Evolutionary conservation across 2,888 invertebrate species (phyloP).

Genomic region (Hydraecia micacea): DNA sequence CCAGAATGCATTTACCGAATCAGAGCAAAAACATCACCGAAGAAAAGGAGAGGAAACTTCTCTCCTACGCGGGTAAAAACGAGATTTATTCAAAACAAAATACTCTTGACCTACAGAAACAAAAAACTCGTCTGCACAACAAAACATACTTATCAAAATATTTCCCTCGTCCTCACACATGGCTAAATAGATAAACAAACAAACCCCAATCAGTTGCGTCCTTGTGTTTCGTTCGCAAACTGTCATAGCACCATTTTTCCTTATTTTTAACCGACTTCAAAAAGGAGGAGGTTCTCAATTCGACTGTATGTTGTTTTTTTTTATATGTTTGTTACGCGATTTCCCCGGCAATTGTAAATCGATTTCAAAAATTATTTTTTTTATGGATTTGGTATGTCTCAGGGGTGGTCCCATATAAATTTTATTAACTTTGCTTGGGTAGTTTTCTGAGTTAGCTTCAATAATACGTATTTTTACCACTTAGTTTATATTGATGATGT

Average conservation of each 20-base stretch:
- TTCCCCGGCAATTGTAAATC: too few species aligned
- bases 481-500: too few species aligned
- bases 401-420: too few species aligned
- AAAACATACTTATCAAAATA: constrained; percentile 39
- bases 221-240: constrained; percentile 40
- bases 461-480: too few species aligned
- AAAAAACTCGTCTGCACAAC: constrained; percentile 35
- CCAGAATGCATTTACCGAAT: not conserved
- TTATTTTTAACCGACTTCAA: constrained; percentile 14
- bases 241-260: constrained; percentile 47
- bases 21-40: not conserved
- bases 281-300: too few species aligned
- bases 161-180: constrained; percentile 27
- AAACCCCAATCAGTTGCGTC: constrained; percentile 54
- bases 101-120: constrained; percentile 20
- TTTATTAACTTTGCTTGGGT: too few species aligned
- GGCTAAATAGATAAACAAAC: constrained; percentile 54
- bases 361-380: too few species aligned
- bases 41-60: not conserved
- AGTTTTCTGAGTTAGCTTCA: too few species aligned
- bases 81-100: not conserved
- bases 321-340: too few species aligned
- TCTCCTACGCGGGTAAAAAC: not conserved
- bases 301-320: too few species aligned
- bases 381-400: too few species aligned